Base-by-base conservation (phyloP, 1,140 invertebrate species). In the Bombus huntii region DNA sequence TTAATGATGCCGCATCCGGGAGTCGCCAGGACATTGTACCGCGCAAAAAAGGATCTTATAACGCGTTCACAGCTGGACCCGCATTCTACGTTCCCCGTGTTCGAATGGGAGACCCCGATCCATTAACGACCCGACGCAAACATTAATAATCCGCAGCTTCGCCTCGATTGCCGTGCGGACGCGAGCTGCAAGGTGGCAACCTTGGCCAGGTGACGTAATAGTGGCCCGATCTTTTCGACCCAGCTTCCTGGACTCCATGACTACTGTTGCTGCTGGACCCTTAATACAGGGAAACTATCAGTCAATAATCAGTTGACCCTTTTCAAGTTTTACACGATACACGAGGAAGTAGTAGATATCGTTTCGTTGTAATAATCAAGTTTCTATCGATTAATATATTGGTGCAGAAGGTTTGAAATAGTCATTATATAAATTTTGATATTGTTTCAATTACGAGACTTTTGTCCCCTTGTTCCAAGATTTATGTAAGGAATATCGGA, bases 1-100 rank as follows among this genome's bases (percentile, higher is more conserved):
- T 91, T 94, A 94, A 94, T 94, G 93, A 94, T 88, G 91, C 90
- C 87, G 91, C 92, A 94, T 94, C 92, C 93, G 93, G 93, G 92
- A 92, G 90, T 91, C 86, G 90, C 82, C 90, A 92, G 92, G 92
- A 93, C 92, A 92, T 92, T 88, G 88, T 91, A 87, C 90, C 87
- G 79, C 76, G 89, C 90, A 91, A 93, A 93, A 92, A 93, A 92
- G 88, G 78, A 90, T 89, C 88, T 91, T 89, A 93, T 93, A 93
- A 93, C 91, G 88, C 87, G 89, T 92, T 89, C 85, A 90, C 90
- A 91, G 89, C 91, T 93, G 92, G 92, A 93, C 91, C 91, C 90
- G 91, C 92, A 91, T 91, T 90, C 89, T 90, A 83, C 85, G 47
- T 53, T 53, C 47, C 47, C 18, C 47, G 86, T 68, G 86, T 82